These are phyloP conservation scores for Marasmarcha lunaedactyla DNA, from an alignment of 2,888 invertebrate genomes.

Conservation along the genomic window DNA sequence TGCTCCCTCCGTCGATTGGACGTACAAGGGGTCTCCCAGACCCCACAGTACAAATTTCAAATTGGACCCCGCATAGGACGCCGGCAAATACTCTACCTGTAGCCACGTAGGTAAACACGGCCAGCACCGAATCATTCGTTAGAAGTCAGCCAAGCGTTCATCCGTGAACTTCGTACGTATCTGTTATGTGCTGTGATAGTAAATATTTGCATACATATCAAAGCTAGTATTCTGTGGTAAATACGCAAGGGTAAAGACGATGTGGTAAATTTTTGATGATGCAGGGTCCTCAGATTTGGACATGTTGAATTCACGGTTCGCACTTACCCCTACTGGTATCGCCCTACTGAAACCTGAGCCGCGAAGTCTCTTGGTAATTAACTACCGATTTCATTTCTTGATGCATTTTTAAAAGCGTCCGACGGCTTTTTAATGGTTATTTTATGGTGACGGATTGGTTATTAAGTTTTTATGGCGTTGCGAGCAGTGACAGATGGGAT, in stretches of 20 bases:
- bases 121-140: constrained; percentile 44
- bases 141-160: constrained; percentile 59
- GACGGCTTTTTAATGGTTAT: constrained; percentile 69
- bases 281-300: background rate
- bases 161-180: constrained; percentile 52
- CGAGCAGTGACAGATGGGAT: constrained; percentile 61
- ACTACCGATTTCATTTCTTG: constrained; percentile 68
- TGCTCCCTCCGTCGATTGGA: constrained; percentile 33
- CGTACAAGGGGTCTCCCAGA: constrained; percentile 12
- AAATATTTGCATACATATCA: constrained; percentile 66
- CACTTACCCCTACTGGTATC: constrained; percentile 15
- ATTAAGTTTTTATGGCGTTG: constrained; percentile 64
- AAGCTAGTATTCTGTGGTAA: constrained; percentile 32
- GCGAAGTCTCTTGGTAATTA: constrained; percentile 66
- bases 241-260: constrained; percentile 22
- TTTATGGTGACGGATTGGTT: constrained; percentile 70
- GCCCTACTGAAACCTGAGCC: constrained; percentile 53
- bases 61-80: constrained; percentile 40
- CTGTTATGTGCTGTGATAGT: constrained; percentile 53
- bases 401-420: constrained; percentile 68
- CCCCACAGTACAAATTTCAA: constrained; percentile 38
- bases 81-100: constrained; percentile 16
- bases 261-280: background rate
- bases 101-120: constrained; percentile 23
- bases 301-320: background rate